These are phyloP conservation scores for Melitaea cinxia DNA, from an alignment of 1,140 invertebrate genomes.

Conservation along the genomic window DNA sequence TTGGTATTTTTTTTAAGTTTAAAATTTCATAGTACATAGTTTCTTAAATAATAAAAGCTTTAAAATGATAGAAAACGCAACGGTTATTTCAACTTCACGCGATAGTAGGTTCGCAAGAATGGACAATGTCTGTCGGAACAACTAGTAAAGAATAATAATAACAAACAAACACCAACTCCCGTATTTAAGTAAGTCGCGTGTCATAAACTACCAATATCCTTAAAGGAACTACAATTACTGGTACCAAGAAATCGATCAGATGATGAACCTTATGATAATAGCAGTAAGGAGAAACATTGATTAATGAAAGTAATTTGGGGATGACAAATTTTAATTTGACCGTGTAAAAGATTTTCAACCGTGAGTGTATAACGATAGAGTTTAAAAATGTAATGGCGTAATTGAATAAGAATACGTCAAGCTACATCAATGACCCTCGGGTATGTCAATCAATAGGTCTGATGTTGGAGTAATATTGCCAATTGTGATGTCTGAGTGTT, in stretches of 20 bases:
- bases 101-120: too few relatives aligned
- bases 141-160: neutral
- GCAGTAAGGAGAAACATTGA: constrained; percentile 14
- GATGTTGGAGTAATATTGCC: constrained; percentile 28
- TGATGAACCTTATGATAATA: constrained; percentile 13
- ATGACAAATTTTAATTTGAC: constrained; percentile 12
- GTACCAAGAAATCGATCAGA: neutral
- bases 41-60: too few relatives aligned
- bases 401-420: constrained; percentile 13
- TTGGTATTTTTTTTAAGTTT: too few relatives aligned
- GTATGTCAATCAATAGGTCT: constrained; percentile 21
- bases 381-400: neutral
- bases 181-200: constrained; percentile 40
- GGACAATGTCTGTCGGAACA: neutral
- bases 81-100: too few relatives aligned
- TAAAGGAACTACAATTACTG: constrained; percentile 17
- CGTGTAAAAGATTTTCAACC: neutral
- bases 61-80: too few relatives aligned
- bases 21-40: too few relatives aligned
- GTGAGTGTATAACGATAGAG: neutral
- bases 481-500: constrained; percentile 17
- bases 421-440: constrained; percentile 8
- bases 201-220: constrained; percentile 39
- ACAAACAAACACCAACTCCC: constrained; percentile 15
- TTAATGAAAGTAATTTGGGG: constrained; percentile 16